Percentiles rank a stretch among this genome's conserved stretches.
Conservation (phyloP, 30 jellyfish, hydroid and myxozoan species). For the Haliclystus octoradiatus region DNA sequence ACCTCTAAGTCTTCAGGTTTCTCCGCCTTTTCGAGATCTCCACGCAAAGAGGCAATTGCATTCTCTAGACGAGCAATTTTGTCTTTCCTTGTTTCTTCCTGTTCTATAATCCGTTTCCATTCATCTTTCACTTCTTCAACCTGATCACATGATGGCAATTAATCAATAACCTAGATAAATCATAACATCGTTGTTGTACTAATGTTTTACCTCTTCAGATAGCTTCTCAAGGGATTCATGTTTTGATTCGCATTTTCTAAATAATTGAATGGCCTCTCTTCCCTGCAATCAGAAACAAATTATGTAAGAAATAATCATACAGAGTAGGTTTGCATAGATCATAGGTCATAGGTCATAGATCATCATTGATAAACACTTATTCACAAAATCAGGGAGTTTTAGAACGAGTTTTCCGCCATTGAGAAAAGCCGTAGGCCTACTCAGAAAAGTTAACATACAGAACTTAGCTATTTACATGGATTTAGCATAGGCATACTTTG, state of each 20-base stretch:
- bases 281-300: not conserved
- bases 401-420: too few species aligned
- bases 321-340: too few species aligned
- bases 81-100: slow-evolving; percentile 36
- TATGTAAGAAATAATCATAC: not conserved
- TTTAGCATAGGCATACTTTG: too few species aligned
- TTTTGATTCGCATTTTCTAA: not conserved
- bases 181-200: not conserved
- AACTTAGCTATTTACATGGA: too few species aligned
- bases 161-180: not conserved
- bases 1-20: not conserved
- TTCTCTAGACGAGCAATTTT: not conserved
- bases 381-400: too few species aligned
- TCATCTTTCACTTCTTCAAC: slow-evolving; percentile 49
- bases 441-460: too few species aligned
- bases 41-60: not conserved
- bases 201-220: not conserved
- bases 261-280: not conserved
- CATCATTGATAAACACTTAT: too few species aligned
- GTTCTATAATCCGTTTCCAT: slow-evolving; percentile 29
- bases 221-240: not conserved
- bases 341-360: too few species aligned
- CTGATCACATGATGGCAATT: slow-evolving; percentile 11
- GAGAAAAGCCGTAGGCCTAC: too few species aligned
- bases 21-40: not conserved